Evolutionary conservation across 2,888 invertebrate genomes (phyloP).

Genomic region (Drosophila neotestacea): DNA sequence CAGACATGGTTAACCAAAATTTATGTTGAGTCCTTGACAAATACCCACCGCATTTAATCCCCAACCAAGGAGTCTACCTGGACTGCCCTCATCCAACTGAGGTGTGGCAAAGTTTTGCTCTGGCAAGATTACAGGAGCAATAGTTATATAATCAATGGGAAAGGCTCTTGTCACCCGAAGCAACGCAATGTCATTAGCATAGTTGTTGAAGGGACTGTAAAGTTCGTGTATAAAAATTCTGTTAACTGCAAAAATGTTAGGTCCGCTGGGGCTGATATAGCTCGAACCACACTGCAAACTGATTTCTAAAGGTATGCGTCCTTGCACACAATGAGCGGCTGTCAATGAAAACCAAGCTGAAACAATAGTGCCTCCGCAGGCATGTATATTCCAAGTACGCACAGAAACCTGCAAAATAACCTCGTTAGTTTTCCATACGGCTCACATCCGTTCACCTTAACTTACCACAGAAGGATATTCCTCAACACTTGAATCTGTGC

Average conservation of each 20-base stretch:
- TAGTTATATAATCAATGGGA: conserved; percentile 63
- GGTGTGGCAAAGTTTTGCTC: conserved; percentile 63
- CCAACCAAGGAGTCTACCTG: conserved; percentile 81
- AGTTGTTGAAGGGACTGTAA: conserved; percentile 67
- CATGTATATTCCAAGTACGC: conserved; percentile 67
- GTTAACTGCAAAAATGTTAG: conserved; percentile 71
- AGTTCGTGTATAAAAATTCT: conserved; percentile 81
- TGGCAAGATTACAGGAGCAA: conserved; percentile 79
- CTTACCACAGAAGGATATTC: conserved; percentile 81
- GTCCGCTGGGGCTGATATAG: conserved; percentile 50
- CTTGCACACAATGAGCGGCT: conserved; percentile 80
- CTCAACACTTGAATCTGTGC: conserved; percentile 71
- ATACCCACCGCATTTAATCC: conserved; percentile 75
- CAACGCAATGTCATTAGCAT: conserved; percentile 85
- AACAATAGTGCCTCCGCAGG: conserved; percentile 78
- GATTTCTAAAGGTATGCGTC: conserved; percentile 32
- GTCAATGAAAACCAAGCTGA: conserved; percentile 72
- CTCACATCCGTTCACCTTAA: not conserved
- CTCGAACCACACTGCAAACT: conserved; percentile 77
- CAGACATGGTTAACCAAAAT: not conserved
- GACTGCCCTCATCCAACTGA: conserved; percentile 62
- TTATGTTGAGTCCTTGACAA: not conserved
- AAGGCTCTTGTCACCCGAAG: conserved; percentile 78
- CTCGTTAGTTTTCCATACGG: not conserved
- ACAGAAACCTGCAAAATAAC: conserved; percentile 62